phyloP scores from a whole-genome alignment of 2,797 vertebrate genomes.

The Clarias platycephalus region DNA sequence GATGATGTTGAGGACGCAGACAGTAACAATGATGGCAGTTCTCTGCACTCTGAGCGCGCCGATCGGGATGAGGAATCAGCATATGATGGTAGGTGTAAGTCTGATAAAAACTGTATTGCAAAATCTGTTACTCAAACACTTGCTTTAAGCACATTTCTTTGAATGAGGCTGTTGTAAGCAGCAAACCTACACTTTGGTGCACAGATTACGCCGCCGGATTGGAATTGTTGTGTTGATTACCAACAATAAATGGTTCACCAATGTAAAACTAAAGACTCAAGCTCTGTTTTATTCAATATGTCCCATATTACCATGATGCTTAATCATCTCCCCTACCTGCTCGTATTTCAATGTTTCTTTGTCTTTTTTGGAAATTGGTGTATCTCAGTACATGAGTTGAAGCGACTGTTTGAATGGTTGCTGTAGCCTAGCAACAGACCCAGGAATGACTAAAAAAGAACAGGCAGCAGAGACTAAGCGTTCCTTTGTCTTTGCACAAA shows the following conservation, averaged over 20 bases:
- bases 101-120: not conserved
- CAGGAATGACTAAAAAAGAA: slow-evolving; percentile 71
- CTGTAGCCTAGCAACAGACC: slow-evolving; percentile 76
- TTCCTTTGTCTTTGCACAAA: slow-evolving; percentile 52
- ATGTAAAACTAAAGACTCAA: not conserved
- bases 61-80: slow-evolving; percentile 88
- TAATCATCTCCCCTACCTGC: slow-evolving; percentile 2
- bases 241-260: not conserved
- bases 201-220: not conserved
- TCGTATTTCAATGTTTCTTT: slow-evolving; percentile 10
- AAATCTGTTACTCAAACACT: not conserved
- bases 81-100: slow-evolving; percentile 76
- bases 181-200: not conserved
- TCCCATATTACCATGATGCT: not conserved
- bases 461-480: slow-evolving; percentile 53
- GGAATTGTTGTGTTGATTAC: not conserved
- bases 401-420: slow-evolving; percentile 48
- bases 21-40: slow-evolving; percentile 79
- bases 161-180: not conserved
- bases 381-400: slow-evolving; percentile 45
- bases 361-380: slow-evolving; percentile 17
- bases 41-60: slow-evolving; percentile 83
- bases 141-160: not conserved
- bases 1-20: slow-evolving; percentile 78
- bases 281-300: not conserved